Percentiles rank a stretch among this genome's conserved stretches.
Evolutionary conservation across 2,888 invertebrate species (phyloP).

Genomic region (Amphipoea oculea): DNA sequence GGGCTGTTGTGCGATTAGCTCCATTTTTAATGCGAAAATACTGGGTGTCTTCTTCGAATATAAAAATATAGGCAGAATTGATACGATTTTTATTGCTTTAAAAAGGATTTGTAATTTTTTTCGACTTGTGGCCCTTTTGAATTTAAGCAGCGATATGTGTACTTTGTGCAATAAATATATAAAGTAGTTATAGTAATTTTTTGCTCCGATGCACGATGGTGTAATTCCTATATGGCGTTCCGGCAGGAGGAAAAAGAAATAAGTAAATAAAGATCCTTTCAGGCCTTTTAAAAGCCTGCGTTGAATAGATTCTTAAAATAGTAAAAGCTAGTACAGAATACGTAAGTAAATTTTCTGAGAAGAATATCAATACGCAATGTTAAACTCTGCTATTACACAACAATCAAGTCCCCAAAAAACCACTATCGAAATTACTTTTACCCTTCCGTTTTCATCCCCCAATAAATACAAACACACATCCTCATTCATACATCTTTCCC

Average conservation of each 20-base stretch:
- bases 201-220: not conserved
- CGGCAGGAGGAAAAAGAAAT: not conserved
- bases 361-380: not conserved
- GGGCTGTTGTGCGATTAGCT: too few relatives aligned
- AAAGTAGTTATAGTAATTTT: too few relatives aligned
- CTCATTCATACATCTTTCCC: conserved; percentile 53
- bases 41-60: too few relatives aligned
- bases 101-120: too few relatives aligned
- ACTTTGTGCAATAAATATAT: not conserved
- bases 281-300: not conserved
- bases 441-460: conserved; percentile 46
- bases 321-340: not conserved
- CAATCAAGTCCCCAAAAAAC: conserved; percentile 11
- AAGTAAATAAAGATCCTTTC: not conserved
- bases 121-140: too few relatives aligned
- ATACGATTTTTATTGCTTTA: too few relatives aligned
- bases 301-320: not conserved
- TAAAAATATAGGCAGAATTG: too few relatives aligned
- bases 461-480: conserved; percentile 42
- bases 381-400: not conserved
- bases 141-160: not conserved
- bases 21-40: too few relatives aligned
- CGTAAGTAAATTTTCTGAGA: not conserved
- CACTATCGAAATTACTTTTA: conserved; percentile 54
- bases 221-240: not conserved